Evolutionary conservation across 2,113 vertebrate genomes (phyloP).

Genomic region (Prolemur simus): DNA sequence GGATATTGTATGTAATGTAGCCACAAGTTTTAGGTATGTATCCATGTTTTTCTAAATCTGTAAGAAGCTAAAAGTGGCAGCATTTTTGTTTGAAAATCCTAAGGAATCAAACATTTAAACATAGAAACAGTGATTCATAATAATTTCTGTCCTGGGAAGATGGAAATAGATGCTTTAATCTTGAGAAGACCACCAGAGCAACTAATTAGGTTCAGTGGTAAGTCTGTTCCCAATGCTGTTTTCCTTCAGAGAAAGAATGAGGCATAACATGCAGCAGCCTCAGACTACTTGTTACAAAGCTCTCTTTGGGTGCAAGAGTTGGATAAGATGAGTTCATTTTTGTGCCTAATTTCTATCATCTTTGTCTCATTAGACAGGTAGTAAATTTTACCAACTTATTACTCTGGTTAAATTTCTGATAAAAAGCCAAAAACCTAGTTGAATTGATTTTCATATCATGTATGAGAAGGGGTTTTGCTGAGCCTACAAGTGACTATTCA

Average conservation of each 20-base stretch:
- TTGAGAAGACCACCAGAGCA: neutral
- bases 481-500: neutral
- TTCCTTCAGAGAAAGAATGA: neutral
- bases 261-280: neutral
- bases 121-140: neutral
- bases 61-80: conserved; percentile 3
- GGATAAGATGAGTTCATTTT: neutral
- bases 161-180: neutral
- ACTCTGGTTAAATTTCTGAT: neutral
- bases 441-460: neutral
- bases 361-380: neutral
- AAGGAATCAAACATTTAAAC: conserved; percentile 19
- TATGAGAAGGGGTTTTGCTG: neutral
- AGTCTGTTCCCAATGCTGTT: neutral
- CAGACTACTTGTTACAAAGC: neutral
- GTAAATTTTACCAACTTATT: neutral
- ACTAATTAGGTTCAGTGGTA: neutral
- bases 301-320: neutral
- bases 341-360: neutral
- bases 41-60: conserved; percentile 1
- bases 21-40: neutral
- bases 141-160: neutral
- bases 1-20: neutral
- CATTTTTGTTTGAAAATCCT: conserved; percentile 26
- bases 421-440: neutral